A percentile compares a stretch with the other conserved stretches of the same genome.
phyloP scores from a whole-genome alignment of 2,113 vertebrate species.

The Diglossa brunneiventris region DNA sequence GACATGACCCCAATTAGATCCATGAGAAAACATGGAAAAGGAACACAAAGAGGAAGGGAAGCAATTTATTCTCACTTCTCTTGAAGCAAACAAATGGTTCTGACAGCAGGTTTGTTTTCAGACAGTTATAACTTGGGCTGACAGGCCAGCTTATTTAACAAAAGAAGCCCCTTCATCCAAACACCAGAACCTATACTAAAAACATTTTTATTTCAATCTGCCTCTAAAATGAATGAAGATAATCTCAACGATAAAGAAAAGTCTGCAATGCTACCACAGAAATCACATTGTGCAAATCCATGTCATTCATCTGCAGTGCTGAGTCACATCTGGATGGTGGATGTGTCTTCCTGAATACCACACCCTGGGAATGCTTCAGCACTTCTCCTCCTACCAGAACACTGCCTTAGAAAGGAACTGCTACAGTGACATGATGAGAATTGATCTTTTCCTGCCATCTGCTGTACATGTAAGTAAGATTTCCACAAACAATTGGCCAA shows the following conservation, averaged over 20 bases:
- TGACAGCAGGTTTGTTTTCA: neutral
- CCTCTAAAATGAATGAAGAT: neutral
- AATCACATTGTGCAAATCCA: neutral
- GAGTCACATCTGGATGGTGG: neutral
- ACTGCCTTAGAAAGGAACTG: neutral
- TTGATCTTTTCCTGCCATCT: neutral
- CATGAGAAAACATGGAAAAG: neutral
- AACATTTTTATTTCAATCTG: neutral
- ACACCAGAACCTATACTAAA: neutral
- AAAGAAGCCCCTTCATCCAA: neutral
- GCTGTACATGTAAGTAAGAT: neutral
- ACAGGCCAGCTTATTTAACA: neutral
- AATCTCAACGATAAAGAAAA: neutral
- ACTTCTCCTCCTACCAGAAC: slow-evolving; percentile 1
- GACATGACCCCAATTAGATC: neutral
- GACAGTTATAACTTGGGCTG: neutral
- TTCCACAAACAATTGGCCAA: neutral
- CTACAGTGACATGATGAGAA: neutral
- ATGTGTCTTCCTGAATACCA: neutral
- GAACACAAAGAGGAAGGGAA: neutral
- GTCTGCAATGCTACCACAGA: neutral
- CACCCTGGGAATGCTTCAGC: neutral
- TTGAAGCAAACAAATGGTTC: neutral
- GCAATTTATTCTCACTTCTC: neutral
- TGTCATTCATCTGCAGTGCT: neutral